Evolutionary conservation across 2,113 vertebrate species (phyloP).

Genomic region (Strix aluco): DNA sequence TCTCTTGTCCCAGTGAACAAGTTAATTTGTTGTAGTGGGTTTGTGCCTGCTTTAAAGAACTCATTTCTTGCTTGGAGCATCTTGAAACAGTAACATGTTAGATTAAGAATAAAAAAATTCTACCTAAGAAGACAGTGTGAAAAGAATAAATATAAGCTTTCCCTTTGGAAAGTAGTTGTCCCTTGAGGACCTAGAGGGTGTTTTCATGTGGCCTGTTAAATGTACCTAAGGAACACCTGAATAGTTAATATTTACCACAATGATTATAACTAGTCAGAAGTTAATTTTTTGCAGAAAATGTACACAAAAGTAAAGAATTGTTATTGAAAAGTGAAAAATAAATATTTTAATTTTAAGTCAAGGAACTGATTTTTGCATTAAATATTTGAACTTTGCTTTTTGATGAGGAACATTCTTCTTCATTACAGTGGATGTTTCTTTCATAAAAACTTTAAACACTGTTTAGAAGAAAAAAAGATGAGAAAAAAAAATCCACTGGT

Average conservation of each 20-base stretch:
- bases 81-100: not conserved
- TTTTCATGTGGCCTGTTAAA: not conserved
- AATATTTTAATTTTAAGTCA: not conserved
- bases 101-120: not conserved
- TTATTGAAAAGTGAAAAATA: not conserved
- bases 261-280: not conserved
- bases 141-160: not conserved
- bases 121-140: not conserved
- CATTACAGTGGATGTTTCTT: not conserved
- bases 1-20: not conserved
- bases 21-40: not conserved
- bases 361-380: not conserved
- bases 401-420: not conserved
- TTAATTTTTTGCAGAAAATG: not conserved
- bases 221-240: not conserved
- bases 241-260: not conserved
- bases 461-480: not conserved
- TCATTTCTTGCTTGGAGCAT: not conserved
- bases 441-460: not conserved
- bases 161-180: not conserved
- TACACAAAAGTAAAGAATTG: not conserved
- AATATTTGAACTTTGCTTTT: not conserved
- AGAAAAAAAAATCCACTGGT: not conserved
- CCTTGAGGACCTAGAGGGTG: rapidly evolving
- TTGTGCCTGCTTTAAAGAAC: not conserved